Conservation (phyloP, 2,113 vertebrate species). For the Amazona guildingii region DNA sequence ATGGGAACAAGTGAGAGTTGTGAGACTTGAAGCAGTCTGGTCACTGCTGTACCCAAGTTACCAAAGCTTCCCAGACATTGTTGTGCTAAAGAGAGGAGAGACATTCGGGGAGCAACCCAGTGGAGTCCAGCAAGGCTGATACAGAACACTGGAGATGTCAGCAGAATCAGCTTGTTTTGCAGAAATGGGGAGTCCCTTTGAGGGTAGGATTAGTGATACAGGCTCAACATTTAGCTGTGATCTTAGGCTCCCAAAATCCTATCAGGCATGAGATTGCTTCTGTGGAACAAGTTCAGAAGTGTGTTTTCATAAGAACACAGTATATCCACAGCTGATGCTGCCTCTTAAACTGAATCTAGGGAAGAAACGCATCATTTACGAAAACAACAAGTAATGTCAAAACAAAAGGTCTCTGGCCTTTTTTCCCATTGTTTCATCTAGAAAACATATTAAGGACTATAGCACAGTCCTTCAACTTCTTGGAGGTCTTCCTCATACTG, state of each 20-base stretch:
- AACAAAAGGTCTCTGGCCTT: background rate
- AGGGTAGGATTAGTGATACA: background rate
- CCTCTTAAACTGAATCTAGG: background rate
- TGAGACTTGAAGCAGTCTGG: background rate
- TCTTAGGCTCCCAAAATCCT: background rate
- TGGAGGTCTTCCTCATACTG: background rate
- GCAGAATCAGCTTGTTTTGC: background rate
- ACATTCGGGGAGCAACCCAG: background rate
- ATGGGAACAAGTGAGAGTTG: background rate
- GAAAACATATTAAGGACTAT: background rate
- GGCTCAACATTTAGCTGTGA: background rate
- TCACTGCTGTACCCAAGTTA: background rate
- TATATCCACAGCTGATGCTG: background rate
- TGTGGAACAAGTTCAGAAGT: background rate
- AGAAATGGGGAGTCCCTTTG: background rate
- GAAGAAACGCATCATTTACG: background rate
- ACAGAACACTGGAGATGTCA: background rate
- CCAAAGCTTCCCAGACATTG: background rate
- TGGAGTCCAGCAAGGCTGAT: background rate
- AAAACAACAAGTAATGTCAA: background rate
- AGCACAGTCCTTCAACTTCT: background rate
- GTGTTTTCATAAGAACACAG: background rate
- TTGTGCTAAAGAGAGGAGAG: background rate
- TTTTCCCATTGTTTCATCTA: background rate
- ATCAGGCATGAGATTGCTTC: background rate